These are phyloP conservation scores for Glaucopsyche alexis DNA, from an alignment of 2,888 invertebrate species.

Conservation along the genomic window DNA sequence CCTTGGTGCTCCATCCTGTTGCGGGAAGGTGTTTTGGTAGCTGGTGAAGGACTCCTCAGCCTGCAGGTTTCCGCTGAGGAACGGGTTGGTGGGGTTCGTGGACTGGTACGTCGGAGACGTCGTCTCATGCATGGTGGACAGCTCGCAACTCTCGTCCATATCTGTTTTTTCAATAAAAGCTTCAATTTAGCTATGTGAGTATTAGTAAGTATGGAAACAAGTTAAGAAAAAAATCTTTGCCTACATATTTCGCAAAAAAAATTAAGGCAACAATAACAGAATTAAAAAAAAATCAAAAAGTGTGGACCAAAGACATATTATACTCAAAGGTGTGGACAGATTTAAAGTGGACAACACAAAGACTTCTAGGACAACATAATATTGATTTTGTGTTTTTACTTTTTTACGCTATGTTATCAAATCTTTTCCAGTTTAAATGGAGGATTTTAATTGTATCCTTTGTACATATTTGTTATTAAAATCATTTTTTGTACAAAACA, in stretches of 20 bases:
- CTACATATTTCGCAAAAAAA: too few relatives aligned
- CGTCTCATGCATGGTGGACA: slow-evolving; percentile 79
- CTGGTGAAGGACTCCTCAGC: slow-evolving; percentile 80
- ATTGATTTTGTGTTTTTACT: too few relatives aligned
- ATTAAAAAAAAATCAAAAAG: too few relatives aligned
- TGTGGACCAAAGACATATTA: too few relatives aligned
- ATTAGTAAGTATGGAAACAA: too few relatives aligned
- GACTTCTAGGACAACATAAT: too few relatives aligned
- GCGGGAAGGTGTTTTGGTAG: slow-evolving; percentile 73
- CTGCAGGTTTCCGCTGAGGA: slow-evolving; percentile 66
- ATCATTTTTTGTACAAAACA: too few relatives aligned
- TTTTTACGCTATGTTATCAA: neutral
- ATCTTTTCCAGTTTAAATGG: too few relatives aligned
- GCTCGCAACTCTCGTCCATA: slow-evolving; percentile 80
- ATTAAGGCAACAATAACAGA: too few relatives aligned
- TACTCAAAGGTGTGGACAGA: too few relatives aligned
- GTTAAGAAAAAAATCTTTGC: neutral
- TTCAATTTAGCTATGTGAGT: neutral
- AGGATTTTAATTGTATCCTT: neutral
- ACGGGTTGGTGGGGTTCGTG: slow-evolving; percentile 80
- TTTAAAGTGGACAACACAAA: too few relatives aligned
- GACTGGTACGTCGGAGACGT: slow-evolving; percentile 72
- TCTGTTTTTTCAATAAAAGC: slow-evolving; percentile 41
- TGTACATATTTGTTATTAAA: neutral
- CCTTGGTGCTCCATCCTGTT: slow-evolving; percentile 73